Conservation (phyloP, 2,113 vertebrate species). For the Panthera leo region DNA sequence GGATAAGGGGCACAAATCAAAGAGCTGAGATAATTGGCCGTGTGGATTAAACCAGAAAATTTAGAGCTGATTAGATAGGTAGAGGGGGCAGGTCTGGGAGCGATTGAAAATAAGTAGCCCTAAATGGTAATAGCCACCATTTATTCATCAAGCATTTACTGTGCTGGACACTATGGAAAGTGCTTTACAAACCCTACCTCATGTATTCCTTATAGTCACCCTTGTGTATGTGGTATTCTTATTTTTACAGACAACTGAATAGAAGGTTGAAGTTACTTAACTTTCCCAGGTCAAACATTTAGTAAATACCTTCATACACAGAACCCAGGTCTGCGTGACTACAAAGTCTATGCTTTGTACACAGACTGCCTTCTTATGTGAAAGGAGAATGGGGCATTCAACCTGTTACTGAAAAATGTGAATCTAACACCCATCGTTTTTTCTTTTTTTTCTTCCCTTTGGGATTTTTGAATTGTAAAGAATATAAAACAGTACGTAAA, state of each 20-base stretch:
- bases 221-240: background rate
- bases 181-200: background rate
- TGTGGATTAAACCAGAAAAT: background rate
- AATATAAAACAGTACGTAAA: background rate
- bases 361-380: background rate
- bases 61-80: background rate
- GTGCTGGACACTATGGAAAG: background rate
- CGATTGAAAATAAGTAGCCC: background rate
- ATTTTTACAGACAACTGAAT: background rate
- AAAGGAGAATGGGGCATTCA: background rate
- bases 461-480: background rate
- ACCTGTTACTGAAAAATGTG: background rate
- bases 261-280: background rate
- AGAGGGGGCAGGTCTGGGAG: background rate
- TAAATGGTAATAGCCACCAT: background rate
- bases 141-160: background rate
- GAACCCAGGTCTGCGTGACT: background rate
- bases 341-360: background rate
- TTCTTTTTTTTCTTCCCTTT: background rate
- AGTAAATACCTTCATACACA: background rate
- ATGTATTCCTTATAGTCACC: background rate
- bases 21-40: background rate
- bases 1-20: background rate
- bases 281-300: background rate
- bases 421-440: background rate